Base-by-base conservation (phyloP, 1,140 invertebrate species). In the Aphelenchoides besseyi region DNA sequence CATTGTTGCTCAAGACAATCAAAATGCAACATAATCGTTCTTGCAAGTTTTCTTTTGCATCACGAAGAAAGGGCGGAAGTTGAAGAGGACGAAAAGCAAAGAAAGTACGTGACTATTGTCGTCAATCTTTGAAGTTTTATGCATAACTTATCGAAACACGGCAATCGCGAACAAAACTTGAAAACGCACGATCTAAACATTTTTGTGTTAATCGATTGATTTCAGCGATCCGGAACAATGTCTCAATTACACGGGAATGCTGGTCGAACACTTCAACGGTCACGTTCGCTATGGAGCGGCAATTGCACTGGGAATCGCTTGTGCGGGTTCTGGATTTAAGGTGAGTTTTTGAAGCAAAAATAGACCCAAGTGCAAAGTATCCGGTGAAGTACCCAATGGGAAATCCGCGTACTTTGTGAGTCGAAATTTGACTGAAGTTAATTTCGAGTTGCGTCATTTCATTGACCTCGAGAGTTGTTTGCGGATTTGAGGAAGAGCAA, bases 221-320 rank as follows among this genome's bases (percentile, higher is more conserved):
- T 82, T 84, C 73, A 82, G 80, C 57, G 79, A 83, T 63, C 82
- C 82, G 8, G 74, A 82, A 48, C 79, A 81, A 48, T 83, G 82
- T 68, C 52, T 83, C 9, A 77, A 68, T 36, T 84, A 83, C 54
- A 80, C 75, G 28, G 79, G 73, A 48, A 84, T 83, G 82, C 70
- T 99, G 33, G 94, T 95, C 0, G 97, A 99, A 85, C 97, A 94
- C 73, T 99, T 98, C 87, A 99, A 99, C 86, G 95, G 96, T 12
- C 95, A 99, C 85, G 96, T 99, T 0, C 89, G 97, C 62, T 98
- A 98, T 85, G 97, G 97, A 41, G 95, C 96, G 12, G 97, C 95
- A 5, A 97, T 98, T 92, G 97, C 97, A 9, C 85, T 99, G 61
- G 97, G 95, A 69, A 98, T 99, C 74, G 94, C 96, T 1, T 99